Conservation (phyloP, 1,140 invertebrate species). For the Conus ventricosus region DNA sequence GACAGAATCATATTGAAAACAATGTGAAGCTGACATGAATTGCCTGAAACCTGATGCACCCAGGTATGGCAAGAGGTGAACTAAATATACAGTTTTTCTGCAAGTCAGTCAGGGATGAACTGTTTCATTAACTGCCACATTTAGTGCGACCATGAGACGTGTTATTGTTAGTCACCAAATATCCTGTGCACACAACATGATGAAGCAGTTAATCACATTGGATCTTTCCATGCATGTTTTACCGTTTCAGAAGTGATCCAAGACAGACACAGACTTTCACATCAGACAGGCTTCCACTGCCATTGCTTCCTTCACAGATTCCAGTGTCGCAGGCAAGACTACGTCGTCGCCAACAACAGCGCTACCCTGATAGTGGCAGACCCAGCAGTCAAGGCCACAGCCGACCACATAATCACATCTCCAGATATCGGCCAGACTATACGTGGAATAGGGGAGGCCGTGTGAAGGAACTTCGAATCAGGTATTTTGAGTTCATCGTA, state of each 20-base stretch:
- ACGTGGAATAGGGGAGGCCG: slow-evolving; percentile 70
- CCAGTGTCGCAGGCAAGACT: slow-evolving; percentile 25
- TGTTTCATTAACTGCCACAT: no score
- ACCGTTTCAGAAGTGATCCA: neutral
- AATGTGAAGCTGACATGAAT: no score
- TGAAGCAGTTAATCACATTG: no score
- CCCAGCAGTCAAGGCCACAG: neutral
- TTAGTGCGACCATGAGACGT: no score
- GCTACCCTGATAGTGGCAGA: neutral
- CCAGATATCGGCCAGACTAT: slow-evolving; percentile 63
- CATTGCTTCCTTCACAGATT: slow-evolving; percentile 29
- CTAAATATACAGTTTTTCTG: no score
- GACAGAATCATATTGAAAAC: no score
- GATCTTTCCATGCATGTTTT: neutral
- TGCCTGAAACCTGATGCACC: no score
- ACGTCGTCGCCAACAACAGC: slow-evolving; percentile 18
- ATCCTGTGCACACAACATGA: no score
- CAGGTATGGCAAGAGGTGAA: no score
- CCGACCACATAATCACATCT: slow-evolving; percentile 42
- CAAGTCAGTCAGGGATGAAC: no score
- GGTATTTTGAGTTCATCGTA: neutral
- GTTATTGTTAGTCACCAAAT: no score
- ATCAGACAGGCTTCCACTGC: neutral
- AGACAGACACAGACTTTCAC: neutral
- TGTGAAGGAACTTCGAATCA: slow-evolving; percentile 67